Conservation (phyloP, 2,888 invertebrate genomes). For the Kryphioiulus occultus region DNA sequence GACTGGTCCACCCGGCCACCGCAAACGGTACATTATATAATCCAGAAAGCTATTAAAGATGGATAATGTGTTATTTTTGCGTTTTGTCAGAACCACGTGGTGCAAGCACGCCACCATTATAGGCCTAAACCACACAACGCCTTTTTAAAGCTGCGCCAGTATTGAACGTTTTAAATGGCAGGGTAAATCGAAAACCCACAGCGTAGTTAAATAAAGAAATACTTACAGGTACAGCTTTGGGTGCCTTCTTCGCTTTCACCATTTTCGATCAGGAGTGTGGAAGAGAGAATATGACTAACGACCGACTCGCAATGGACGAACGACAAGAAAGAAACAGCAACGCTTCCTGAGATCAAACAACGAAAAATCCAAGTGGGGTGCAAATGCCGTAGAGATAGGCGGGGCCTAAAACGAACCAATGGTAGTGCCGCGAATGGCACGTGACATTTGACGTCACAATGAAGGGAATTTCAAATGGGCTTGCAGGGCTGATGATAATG, state of each 20-base stretch:
- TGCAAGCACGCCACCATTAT: neutral
- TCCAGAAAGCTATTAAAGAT: too few relatives aligned
- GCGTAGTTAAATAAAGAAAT: constrained; percentile 21
- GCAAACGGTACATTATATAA: too few relatives aligned
- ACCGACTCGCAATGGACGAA: neutral
- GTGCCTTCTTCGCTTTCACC: constrained; percentile 47
- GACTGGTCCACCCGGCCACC: too few relatives aligned
- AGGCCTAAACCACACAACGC: constrained; percentile 9
- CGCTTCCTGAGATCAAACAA: neutral
- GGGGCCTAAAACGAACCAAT: neutral
- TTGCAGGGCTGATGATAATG: too few relatives aligned
- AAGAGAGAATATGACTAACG: neutral
- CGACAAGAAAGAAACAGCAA: neutral
- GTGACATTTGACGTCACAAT: neutral
- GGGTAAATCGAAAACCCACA: neutral
- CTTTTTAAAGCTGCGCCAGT: neutral
- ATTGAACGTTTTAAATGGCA: neutral
- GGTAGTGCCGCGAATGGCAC: neutral
- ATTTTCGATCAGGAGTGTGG: constrained; percentile 13
- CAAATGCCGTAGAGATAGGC: neutral
- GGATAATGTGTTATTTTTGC: neutral
- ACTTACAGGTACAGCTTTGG: constrained; percentile 49
- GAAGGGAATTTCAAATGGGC: neutral
- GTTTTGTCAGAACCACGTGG: neutral
- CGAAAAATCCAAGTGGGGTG: neutral